A percentile compares a stretch with the other conserved stretches of the same genome.
These are phyloP conservation scores for Danio jaintianensis DNA, from an alignment of 2,797 vertebrate genomes.

Conservation along the genomic window DNA sequence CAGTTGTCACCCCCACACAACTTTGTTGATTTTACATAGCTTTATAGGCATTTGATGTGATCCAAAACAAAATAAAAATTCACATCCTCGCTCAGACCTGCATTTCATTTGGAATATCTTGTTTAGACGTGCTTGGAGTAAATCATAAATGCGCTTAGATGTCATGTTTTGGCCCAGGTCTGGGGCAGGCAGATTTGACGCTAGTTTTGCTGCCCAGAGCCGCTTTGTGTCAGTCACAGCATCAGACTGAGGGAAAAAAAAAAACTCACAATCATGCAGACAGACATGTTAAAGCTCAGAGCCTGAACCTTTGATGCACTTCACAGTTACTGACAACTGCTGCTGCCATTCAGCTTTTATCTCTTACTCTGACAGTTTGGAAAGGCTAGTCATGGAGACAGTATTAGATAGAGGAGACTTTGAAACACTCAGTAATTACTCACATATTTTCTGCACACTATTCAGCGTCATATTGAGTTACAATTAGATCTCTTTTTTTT, in stretches of 20 bases:
- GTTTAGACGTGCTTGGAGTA: background rate
- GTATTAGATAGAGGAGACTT: background rate
- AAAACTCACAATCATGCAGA: slow-evolving; percentile 63
- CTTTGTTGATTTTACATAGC: background rate
- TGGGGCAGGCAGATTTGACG: background rate
- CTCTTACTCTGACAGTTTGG: slow-evolving; percentile 60
- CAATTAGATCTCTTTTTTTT: background rate
- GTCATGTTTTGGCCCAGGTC: slow-evolving; percentile 1
- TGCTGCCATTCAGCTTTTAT: background rate
- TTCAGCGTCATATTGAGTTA: background rate
- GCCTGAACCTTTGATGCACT: slow-evolving; percentile 65
- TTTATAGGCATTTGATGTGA: background rate
- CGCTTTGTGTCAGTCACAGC: slow-evolving; percentile 52
- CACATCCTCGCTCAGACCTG: background rate
- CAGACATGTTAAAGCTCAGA: slow-evolving; percentile 69
- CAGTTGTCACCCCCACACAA: background rate
- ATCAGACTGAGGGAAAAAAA: slow-evolving; percentile 62
- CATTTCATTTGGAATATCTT: slow-evolving; percentile 8
- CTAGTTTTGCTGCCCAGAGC: slow-evolving; percentile 4
- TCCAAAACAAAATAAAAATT: background rate
- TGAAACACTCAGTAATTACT: background rate
- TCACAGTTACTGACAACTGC: slow-evolving; percentile 51
- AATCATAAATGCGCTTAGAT: background rate
- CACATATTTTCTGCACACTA: background rate
- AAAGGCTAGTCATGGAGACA: slow-evolving; percentile 33